Evolutionary conservation across 2,888 invertebrate genomes (phyloP).

Genomic region (Platycnemis pennipes): DNA sequence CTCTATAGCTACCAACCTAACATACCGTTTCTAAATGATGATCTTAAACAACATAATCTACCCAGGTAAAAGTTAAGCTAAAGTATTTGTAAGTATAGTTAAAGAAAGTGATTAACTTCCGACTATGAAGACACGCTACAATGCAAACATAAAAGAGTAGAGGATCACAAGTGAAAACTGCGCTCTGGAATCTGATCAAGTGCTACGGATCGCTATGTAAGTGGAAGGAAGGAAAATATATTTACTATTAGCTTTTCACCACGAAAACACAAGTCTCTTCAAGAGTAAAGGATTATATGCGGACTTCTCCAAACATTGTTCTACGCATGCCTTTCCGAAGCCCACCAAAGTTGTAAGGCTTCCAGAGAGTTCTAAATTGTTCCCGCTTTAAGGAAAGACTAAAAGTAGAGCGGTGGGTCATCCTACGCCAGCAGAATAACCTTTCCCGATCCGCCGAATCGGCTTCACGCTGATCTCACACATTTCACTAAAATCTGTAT

Average conservation of each 20-base stretch:
- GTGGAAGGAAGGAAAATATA: neutral
- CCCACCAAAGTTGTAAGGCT: neutral
- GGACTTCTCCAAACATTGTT: neutral
- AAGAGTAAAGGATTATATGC: neutral
- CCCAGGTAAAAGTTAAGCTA: neutral
- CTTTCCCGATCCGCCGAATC: neutral
- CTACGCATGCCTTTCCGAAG: neutral
- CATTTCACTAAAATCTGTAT: constrained; percentile 7
- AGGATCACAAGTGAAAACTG: neutral
- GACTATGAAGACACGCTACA: neutral
- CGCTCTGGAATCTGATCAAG: neutral
- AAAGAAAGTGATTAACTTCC: neutral
- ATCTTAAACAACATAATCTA: neutral
- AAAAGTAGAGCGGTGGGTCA: constrained; percentile 41
- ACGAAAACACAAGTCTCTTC: neutral
- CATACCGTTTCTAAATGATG: neutral
- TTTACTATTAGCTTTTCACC: neutral
- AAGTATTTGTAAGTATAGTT: neutral
- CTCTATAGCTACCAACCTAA: neutral
- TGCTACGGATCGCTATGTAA: neutral
- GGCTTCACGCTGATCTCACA: neutral
- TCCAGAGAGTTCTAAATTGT: constrained; percentile 42
- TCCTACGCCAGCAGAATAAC: constrained; percentile 32
- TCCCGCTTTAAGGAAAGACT: constrained; percentile 49
- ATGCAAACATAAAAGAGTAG: neutral